A percentile compares a stretch with the other conserved stretches of the same genome.
Evolutionary conservation across 2,888 invertebrate species (phyloP).

Genomic region (Hydriomena furcata): DNA sequence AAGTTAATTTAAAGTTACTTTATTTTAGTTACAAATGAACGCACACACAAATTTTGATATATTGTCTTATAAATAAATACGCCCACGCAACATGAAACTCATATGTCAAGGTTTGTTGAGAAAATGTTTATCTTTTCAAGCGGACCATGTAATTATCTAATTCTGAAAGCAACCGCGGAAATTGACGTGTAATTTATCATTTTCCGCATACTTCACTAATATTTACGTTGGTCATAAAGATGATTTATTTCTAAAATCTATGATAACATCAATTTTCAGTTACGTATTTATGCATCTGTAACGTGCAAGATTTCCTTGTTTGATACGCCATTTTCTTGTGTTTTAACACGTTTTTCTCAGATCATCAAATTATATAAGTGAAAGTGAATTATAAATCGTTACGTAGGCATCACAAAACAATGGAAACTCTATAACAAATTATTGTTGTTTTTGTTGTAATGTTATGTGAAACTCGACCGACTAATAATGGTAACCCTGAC

Average conservation of each 20-base stretch:
- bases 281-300: conserved; percentile 23
- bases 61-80: conserved; percentile 54
- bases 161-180: conserved; percentile 46
- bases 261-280: conserved; percentile 21
- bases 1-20: too few species aligned
- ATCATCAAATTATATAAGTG: conserved; percentile 40
- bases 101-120: conserved; percentile 72
- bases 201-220: conserved; percentile 20
- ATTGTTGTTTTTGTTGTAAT: conserved; percentile 41
- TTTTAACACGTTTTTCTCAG: conserved; percentile 10
- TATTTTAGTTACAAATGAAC: conserved; percentile 34
- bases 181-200: conserved; percentile 44
- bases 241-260: conserved; percentile 15
- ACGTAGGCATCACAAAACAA: conserved; percentile 50
- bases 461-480: conserved; percentile 34
- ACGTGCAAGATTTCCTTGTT: background rate
- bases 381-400: conserved; percentile 41
- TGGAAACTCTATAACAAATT: conserved; percentile 43
- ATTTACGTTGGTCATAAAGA: conserved; percentile 17
- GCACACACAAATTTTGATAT: conserved; percentile 33
- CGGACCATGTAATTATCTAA: conserved; percentile 55
- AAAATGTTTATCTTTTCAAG: conserved; percentile 56
- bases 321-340: conserved; percentile 8
- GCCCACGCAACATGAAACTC: conserved; percentile 61
- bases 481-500: conserved; percentile 27